Conservation (phyloP, 2,113 vertebrate genomes). For the Megaleporinus macrocephalus region DNA sequence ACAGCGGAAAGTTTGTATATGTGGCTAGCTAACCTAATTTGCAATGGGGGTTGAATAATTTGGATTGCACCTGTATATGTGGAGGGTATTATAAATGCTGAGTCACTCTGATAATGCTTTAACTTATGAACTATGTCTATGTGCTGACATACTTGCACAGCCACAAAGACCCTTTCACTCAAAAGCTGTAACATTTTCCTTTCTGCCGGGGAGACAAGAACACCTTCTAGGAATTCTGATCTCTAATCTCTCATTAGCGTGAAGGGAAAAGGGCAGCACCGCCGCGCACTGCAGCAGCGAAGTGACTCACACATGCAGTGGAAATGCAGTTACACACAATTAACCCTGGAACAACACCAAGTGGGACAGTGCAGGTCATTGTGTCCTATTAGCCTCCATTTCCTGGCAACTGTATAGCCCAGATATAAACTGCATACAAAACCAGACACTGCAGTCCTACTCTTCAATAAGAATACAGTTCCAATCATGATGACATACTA, state of each 20-base stretch:
- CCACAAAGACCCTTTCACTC: neutral
- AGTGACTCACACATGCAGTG: neutral
- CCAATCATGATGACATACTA: too few species aligned
- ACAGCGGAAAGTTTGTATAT: too few species aligned
- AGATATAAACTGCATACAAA: neutral
- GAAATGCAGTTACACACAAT: conserved; percentile 4
- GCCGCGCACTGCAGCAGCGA: neutral
- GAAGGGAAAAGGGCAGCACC: neutral
- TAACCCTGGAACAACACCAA: neutral
- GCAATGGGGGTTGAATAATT: too few species aligned
- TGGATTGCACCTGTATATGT: too few species aligned
- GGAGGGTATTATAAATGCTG: too few species aligned
- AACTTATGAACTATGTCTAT: too few species aligned
- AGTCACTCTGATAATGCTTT: too few species aligned
- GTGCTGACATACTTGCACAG: neutral
- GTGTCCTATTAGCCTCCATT: neutral
- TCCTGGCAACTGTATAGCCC: neutral
- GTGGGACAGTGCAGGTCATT: neutral
- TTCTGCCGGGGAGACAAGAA: neutral
- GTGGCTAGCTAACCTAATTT: too few species aligned
- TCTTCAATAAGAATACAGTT: too few species aligned
- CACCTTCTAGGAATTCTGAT: neutral
- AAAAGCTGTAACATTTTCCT: neutral
- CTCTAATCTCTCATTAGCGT: neutral
- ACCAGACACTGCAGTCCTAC: too few species aligned